Evolutionary conservation across 2,888 invertebrate species (phyloP).

Genomic region (Lepidochitona cinerea): DNA sequence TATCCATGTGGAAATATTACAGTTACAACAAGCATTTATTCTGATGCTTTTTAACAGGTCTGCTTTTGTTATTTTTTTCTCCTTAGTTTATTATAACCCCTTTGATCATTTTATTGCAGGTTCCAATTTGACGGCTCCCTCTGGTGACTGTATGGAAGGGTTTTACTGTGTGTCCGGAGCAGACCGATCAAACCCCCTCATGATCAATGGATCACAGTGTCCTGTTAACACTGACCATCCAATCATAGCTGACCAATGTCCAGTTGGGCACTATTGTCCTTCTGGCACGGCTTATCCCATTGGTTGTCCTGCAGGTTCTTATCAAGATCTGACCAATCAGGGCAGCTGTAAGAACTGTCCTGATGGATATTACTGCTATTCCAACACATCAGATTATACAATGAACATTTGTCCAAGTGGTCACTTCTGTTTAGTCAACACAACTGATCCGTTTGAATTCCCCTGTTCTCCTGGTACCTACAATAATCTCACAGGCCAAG

Average conservation of each 20-base stretch:
- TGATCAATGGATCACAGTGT: slow-evolving; percentile 61
- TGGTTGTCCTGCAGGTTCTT: slow-evolving; percentile 64
- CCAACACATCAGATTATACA: slow-evolving; percentile 61
- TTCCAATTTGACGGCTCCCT: slow-evolving; percentile 50
- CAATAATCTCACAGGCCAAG: slow-evolving; percentile 50
- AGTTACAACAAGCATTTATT: no score
- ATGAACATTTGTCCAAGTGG: slow-evolving; percentile 59
- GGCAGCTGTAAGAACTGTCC: slow-evolving; percentile 60
- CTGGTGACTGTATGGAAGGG: slow-evolving; percentile 54
- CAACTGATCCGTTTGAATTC: slow-evolving; percentile 45
- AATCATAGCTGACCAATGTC: slow-evolving; percentile 62
- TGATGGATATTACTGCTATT: slow-evolving; percentile 61
- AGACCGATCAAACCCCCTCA: slow-evolving; percentile 58
- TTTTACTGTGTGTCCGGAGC: slow-evolving; percentile 60
- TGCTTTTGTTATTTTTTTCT: no score
- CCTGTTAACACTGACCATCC: slow-evolving; percentile 62
- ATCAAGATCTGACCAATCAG: slow-evolving; percentile 61
- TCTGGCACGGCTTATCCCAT: slow-evolving; percentile 56
- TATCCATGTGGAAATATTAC: no score
- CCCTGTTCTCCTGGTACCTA: slow-evolving; percentile 60
- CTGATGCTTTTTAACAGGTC: no score
- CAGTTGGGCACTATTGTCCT: slow-evolving; percentile 60
- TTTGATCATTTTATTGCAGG: no score
- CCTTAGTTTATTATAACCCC: no score
- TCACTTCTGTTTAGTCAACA: slow-evolving; percentile 54